These are phyloP conservation scores for Gnathochromis pfefferi DNA, from an alignment of 2,113 vertebrate genomes.

Conservation along the genomic window DNA sequence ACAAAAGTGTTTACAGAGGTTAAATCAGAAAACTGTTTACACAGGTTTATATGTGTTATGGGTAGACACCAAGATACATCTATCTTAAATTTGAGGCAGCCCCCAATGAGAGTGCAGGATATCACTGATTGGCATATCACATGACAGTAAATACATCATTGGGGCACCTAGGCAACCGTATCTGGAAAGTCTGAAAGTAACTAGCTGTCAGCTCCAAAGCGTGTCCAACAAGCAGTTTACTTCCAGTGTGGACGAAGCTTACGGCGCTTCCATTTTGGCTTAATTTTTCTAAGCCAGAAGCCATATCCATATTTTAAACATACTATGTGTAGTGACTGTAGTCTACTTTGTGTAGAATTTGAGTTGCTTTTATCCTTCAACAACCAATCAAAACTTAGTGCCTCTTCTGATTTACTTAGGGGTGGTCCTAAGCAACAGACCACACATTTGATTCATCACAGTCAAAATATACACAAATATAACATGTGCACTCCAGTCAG, in stretches of 20 bases:
- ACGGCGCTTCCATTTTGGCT: not conserved
- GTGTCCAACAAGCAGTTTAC: not conserved
- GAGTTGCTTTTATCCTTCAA: not conserved
- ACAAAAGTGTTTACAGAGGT: not conserved
- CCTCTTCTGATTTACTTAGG: not conserved
- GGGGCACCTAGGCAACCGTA: not conserved
- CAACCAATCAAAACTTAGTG: not conserved
- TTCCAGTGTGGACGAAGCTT: not conserved
- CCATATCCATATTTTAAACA: not conserved
- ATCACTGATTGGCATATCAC: not conserved
- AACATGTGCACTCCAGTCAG: not conserved
- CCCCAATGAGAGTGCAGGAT: not conserved
- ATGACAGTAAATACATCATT: not conserved
- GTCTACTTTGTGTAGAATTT: not conserved
- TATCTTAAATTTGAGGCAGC: not conserved
- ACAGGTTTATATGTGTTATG: not conserved
- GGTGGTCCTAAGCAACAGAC: not conserved
- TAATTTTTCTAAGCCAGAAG: not conserved
- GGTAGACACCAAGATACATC: not conserved
- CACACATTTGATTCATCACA: not conserved
- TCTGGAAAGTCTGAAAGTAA: not conserved
- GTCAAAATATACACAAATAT: not conserved
- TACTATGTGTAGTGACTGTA: not conserved
- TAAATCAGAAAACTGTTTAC: not conserved
- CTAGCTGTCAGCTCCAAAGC: not conserved